These are phyloP conservation scores for Salmo trutta DNA, from an alignment of 2,797 vertebrate genomes.

Conservation along the genomic window DNA sequence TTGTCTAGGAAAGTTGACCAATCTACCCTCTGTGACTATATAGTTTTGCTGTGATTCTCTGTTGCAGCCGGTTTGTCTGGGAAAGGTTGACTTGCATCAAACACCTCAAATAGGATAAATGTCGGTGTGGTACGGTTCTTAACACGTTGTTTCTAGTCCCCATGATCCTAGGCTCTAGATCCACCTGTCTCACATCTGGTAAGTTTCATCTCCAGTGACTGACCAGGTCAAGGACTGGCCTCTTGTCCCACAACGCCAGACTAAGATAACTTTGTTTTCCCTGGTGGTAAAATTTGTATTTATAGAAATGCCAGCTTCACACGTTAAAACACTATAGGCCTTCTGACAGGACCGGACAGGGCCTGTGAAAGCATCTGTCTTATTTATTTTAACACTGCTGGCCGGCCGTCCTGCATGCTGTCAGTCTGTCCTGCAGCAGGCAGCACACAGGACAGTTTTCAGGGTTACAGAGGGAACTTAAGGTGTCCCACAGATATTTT, in stretches of 20 bases:
- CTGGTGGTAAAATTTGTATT: slow-evolving; percentile 44
- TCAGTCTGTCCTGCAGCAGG: slow-evolving; percentile 14
- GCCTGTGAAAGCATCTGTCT: slow-evolving; percentile 25
- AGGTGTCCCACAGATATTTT: slow-evolving; percentile 5
- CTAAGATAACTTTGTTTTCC: slow-evolving; percentile 32
- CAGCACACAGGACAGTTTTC: slow-evolving; percentile 24
- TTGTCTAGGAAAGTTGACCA: no score
- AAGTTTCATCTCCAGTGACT: slow-evolving; percentile 5
- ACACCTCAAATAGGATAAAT: no score
- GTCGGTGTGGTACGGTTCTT: no score
- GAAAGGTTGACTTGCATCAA: no score
- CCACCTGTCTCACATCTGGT: slow-evolving; percentile 14
- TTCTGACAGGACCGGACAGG: slow-evolving; percentile 40
- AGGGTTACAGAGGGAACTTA: slow-evolving; percentile 32
- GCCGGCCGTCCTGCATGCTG: slow-evolving; percentile 14
- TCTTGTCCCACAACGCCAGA: slow-evolving; percentile 10
- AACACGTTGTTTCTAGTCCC: not conserved
- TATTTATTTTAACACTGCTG: slow-evolving; percentile 49
- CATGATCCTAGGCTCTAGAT: not conserved
- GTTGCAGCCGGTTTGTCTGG: no score
- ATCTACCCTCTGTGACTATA: no score
- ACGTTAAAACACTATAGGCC: slow-evolving; percentile 35
- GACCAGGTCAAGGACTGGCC: not conserved
- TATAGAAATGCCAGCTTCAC: slow-evolving; percentile 39
- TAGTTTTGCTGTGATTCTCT: no score